Conservation (phyloP, 2,888 invertebrate genomes). For the Morpho deidamia region DNA sequence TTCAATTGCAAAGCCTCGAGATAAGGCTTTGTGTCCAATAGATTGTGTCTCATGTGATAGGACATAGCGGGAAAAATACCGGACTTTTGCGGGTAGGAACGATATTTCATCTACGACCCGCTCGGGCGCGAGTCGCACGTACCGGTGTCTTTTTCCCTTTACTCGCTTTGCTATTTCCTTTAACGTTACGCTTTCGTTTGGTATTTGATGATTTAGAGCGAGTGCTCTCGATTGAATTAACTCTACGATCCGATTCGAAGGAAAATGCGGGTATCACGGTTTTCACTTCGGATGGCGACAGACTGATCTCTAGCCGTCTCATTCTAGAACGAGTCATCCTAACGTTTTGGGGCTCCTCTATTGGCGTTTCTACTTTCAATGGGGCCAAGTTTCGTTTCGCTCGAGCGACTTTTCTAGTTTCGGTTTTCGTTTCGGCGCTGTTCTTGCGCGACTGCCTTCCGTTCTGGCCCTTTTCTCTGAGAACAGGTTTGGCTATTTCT, state of each 20-base stretch:
- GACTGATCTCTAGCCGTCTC: conserved; percentile 54
- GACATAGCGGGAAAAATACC: background rate
- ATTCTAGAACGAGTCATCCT: conserved; percentile 60
- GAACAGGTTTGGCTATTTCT: conserved; percentile 52
- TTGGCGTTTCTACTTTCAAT: conserved; percentile 28
- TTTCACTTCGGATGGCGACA: conserved; percentile 58
- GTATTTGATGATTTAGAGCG: conserved; percentile 37
- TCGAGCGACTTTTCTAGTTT: conserved; percentile 43
- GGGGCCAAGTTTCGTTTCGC: conserved; percentile 36
- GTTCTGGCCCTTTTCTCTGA: conserved; percentile 68
- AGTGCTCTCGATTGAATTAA: conserved; percentile 49
- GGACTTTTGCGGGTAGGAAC: conserved; percentile 11
- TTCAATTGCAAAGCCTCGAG: no score
- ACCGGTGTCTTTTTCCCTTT: conserved; percentile 48
- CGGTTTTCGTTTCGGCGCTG: conserved; percentile 32
- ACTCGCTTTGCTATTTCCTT: conserved; percentile 26
- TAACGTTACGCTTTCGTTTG: conserved; percentile 35
- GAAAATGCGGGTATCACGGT: conserved; percentile 47
- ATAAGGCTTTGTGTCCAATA: conserved; percentile 17
- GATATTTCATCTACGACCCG: conserved; percentile 51
- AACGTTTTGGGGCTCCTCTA: conserved; percentile 34
- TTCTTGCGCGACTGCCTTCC: conserved; percentile 39
- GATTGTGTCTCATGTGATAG: no score
- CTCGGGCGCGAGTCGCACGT: conserved; percentile 44
- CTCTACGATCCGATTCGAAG: conserved; percentile 55